Evolutionary conservation across 2,113 vertebrate species (phyloP).

Genomic region (Delphinus delphis): DNA sequence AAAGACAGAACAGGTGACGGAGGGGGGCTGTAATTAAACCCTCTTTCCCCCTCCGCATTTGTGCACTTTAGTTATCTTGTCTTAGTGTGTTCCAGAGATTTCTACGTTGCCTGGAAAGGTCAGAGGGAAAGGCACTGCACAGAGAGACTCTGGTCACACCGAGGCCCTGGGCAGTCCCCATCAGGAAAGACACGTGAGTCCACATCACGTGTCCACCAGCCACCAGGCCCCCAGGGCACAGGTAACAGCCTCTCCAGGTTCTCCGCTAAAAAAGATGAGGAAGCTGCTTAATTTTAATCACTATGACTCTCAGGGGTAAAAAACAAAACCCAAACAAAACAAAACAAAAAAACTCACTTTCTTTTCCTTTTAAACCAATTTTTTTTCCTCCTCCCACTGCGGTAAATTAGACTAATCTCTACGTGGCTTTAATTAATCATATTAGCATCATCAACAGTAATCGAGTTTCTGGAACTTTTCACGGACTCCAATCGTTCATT

Average conservation of each 20-base stretch:
- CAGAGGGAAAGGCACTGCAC: neutral
- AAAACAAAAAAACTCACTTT: neutral
- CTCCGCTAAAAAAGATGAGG: neutral
- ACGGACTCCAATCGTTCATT: neutral
- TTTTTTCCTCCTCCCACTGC: neutral
- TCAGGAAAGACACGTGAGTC: neutral
- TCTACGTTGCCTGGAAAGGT: neutral
- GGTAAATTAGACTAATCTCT: slow-evolving; percentile 31
- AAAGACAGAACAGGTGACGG: neutral
- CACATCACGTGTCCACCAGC: neutral
- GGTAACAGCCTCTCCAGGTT: neutral
- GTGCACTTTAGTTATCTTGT: neutral
- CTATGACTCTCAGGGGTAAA: neutral
- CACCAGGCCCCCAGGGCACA: neutral
- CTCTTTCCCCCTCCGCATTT: neutral
- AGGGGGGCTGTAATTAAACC: neutral
- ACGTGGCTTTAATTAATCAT: neutral
- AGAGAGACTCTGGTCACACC: neutral
- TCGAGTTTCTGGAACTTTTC: neutral
- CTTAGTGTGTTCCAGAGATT: neutral
- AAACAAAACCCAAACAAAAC: neutral
- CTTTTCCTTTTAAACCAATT: neutral
- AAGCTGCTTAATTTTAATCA: slow-evolving; percentile 41
- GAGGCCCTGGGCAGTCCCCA: neutral
- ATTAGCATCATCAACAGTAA: neutral